Conservation (phyloP, 2,888 invertebrate genomes). For the Napeogenes sylphis region DNA sequence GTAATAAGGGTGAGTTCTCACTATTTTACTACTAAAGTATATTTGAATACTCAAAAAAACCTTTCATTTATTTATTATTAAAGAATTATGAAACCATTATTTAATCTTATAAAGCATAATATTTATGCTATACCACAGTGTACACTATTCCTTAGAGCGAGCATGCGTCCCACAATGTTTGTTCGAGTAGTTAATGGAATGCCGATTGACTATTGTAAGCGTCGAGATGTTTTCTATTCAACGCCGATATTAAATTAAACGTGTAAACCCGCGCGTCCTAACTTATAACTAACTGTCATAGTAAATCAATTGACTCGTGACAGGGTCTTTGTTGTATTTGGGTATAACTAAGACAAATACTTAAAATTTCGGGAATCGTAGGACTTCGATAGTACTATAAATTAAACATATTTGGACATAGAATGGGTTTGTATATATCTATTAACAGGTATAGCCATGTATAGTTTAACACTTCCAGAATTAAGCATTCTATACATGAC, state of each 20-base stretch:
- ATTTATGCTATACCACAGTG: conserved; percentile 11
- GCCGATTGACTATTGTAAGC: conserved; percentile 67
- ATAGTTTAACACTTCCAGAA: too few relatives aligned
- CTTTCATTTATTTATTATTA: too few relatives aligned
- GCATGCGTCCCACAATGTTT: conserved; percentile 64
- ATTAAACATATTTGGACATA: too few relatives aligned
- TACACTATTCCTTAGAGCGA: conserved; percentile 42
- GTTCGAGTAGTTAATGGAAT: conserved; percentile 72
- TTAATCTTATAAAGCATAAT: too few relatives aligned
- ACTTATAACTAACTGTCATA: conserved; percentile 44
- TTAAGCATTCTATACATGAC: too few relatives aligned
- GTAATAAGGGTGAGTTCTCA: conserved; percentile 21
- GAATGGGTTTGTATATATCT: neutral
- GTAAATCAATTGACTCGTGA: conserved; percentile 20
- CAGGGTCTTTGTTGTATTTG: neutral
- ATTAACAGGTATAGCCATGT: too few relatives aligned
- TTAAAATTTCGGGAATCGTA: neutral
- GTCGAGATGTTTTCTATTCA: conserved; percentile 65
- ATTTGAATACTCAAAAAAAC: too few relatives aligned
- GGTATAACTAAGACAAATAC: neutral
- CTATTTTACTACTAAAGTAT: neutral
- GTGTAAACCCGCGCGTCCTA: conserved; percentile 43
- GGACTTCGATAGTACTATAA: neutral
- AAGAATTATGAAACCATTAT: too few relatives aligned
- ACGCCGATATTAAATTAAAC: conserved; percentile 62